Evolutionary conservation across 1,140 invertebrate species (phyloP).

Genomic region (Heliconius melpomene): DNA sequence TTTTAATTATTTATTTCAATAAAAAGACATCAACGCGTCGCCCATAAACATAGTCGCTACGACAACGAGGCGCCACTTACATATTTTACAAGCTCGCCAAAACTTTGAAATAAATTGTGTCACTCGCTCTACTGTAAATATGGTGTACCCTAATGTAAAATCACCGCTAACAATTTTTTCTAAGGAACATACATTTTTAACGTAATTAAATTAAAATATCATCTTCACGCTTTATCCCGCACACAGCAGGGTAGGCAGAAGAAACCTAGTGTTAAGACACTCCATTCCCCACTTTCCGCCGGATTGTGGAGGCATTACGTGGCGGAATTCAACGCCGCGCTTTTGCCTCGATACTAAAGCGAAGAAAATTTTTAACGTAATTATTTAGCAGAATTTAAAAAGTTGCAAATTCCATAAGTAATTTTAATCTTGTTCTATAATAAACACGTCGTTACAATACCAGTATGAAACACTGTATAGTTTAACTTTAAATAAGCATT

Average conservation of each 20-base stretch:
- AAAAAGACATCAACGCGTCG: conserved; percentile 40
- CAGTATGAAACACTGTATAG: not conserved
- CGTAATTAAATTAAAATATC: no score
- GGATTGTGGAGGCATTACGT: no score
- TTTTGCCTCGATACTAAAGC: no score
- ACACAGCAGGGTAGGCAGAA: no score
- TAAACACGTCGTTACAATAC: not conserved
- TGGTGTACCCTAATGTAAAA: no score
- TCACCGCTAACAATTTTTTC: no score
- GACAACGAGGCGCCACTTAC: conserved; percentile 37
- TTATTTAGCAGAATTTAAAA: not conserved
- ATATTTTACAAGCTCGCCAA: conserved; percentile 41
- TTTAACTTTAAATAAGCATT: not conserved
- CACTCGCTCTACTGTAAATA: no score
- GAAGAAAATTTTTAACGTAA: not conserved
- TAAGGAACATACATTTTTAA: no score
- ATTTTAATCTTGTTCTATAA: not conserved
- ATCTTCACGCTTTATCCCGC: no score
- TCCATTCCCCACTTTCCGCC: no score
- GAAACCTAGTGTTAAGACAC: no score
- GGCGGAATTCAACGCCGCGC: no score
- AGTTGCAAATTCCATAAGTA: not conserved
- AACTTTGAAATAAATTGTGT: conserved; percentile 41
- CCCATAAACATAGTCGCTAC: conserved; percentile 35
- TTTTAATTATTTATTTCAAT: conserved; percentile 19